Percentiles rank a stretch among this genome's conserved stretches.
These are phyloP conservation scores for Otolemur crassicaudatus DNA, from an alignment of 2,797 vertebrate species.

Conservation along the genomic window DNA sequence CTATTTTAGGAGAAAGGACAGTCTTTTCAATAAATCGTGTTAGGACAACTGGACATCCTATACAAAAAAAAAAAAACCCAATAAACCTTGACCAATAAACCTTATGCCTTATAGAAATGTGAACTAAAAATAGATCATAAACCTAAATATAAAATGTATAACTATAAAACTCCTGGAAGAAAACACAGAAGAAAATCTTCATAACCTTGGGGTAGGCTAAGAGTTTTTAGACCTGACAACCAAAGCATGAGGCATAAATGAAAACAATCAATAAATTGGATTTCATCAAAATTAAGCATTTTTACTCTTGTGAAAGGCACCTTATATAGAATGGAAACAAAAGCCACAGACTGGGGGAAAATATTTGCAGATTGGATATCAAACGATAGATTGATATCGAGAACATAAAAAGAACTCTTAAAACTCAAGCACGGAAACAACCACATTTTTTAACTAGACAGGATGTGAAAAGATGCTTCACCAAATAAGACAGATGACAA, in stretches of 20 bases:
- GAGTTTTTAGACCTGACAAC: not conserved
- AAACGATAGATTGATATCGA: not conserved
- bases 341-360: not conserved
- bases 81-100: not conserved
- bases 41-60: not conserved
- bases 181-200: not conserved
- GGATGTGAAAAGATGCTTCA: not conserved
- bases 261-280: not conserved
- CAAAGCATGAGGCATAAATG: not conserved
- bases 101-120: not conserved
- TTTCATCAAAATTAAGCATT: slow-evolving; percentile 27
- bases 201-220: not conserved
- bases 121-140: not conserved
- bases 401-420: not conserved
- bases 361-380: not conserved
- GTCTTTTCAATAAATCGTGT: not conserved
- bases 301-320: not conserved
- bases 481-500: not conserved
- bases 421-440: not conserved
- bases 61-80: not conserved
- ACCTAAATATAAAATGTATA: not conserved
- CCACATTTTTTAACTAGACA: not conserved
- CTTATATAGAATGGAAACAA: not conserved
- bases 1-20: not conserved
- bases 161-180: slow-evolving; percentile 1